Evolutionary conservation across 2,113 vertebrate genomes (phyloP).

Genomic region (Mugil cephalus): DNA sequence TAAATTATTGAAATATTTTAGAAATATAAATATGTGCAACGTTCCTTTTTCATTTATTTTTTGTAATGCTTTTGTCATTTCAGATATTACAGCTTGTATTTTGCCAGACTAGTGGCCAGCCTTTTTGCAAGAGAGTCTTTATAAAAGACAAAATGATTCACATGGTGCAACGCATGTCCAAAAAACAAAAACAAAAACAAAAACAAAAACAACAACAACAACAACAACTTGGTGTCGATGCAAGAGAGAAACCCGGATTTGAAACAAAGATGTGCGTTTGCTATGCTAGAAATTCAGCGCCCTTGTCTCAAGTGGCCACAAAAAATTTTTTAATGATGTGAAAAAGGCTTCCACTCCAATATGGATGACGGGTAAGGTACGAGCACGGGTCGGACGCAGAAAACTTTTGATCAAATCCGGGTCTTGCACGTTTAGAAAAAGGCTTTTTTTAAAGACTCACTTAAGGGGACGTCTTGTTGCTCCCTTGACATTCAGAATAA

Average conservation of each 20-base stretch:
- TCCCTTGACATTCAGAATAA: constrained; percentile 58
- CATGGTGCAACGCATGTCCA: constrained; percentile 75
- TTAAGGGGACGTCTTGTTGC: constrained; percentile 40
- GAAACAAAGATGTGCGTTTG: constrained; percentile 28
- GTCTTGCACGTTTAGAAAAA: constrained; percentile 61
- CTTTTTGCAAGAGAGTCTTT: constrained; percentile 88
- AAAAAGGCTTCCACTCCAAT: constrained; percentile 50
- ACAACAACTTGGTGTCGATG: constrained; percentile 57
- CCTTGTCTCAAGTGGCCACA: constrained; percentile 60
- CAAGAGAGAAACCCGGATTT: constrained; percentile 60
- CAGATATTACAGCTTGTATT: constrained; percentile 94
- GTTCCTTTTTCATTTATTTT: constrained; percentile 86
- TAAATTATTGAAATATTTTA: constrained; percentile 99
- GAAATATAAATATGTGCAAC: constrained; percentile 99
- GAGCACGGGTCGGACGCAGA: constrained; percentile 34
- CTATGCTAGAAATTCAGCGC: constrained; percentile 1
- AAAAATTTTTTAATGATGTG: constrained; percentile 1
- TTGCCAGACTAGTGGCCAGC: constrained; percentile 88
- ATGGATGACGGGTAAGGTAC: constrained; percentile 60
- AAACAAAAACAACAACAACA: too few species aligned
- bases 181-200: constrained; percentile 21
- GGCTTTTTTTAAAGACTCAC: constrained; percentile 39
- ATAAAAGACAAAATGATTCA: constrained; percentile 93
- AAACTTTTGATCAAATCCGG: constrained; percentile 53
- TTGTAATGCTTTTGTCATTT: constrained; percentile 81